Evolutionary conservation across 2,113 vertebrate species (phyloP), one percentile per base, ranked within the genome.

Genomic region (Brachyhypopomus gauderio): DNA sequence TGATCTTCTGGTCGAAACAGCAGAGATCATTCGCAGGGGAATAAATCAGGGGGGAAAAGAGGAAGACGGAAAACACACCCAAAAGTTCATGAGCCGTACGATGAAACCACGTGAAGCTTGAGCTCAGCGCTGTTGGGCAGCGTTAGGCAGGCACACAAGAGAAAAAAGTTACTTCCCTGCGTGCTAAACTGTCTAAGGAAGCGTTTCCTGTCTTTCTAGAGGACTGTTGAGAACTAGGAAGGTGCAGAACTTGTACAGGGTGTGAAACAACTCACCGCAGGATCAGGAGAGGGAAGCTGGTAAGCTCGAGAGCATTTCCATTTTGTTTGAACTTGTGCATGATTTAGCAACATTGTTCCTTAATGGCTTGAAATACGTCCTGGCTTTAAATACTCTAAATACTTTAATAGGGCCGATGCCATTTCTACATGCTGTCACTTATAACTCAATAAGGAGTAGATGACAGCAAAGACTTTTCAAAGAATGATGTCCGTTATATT

Each of bases 21-120:
- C 76, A 56, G 81, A 84, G 76, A 85, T 80, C 48, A 83, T 79
- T 75, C 76, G 77, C 77, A 78, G 52, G 66, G 75, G 60, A 82
- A 81, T 59, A 82, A 69, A 74, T 77, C 22, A 64, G 79, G 72
- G 82, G 70, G 71, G 83, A 16, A 59, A 14, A 58, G 17, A 58
- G 23, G 22, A 14, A 75, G 8, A 62, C 52, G 17, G 58, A 25
- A 74, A 59, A 71, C 17, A 59, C 6, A 38, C 36, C 67, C 30
- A 22, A 58, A 85, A 84, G 58, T 64, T 80, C 79, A 86, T 74
- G 72, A 55, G 75, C 60, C 62, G 78, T 78, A 67, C 25, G 69
- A 70, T 69, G 36, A 69, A 23, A 64, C 48, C 23, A 25, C 41
- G 77, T 75, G 38, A 38, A 41, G 34, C 20, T 52, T 14, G 8